Evolutionary conservation across 2,113 vertebrate genomes (phyloP).

Genomic region (Piaya cayana): DNA sequence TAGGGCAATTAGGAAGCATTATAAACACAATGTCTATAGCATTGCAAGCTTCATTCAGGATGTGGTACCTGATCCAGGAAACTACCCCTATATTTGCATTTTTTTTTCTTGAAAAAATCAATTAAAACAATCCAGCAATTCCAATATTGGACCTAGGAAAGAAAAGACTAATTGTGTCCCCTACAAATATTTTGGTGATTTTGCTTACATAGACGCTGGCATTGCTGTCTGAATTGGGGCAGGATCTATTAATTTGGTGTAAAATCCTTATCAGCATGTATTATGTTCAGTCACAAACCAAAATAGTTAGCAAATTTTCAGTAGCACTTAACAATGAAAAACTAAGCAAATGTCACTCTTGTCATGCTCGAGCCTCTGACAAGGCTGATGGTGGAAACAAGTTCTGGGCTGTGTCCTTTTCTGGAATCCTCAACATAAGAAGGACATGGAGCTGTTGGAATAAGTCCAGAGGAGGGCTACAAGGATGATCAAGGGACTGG

Average conservation of each 20-base stretch:
- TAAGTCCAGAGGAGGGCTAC: no score
- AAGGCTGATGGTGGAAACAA: neutral
- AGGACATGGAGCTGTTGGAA: no score
- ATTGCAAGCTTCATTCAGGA: neutral
- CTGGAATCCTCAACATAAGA: no score
- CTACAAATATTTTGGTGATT: neutral
- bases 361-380: neutral
- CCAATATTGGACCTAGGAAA: neutral
- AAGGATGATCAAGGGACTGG: no score
- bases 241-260: neutral
- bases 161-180: neutral
- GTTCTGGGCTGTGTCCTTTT: neutral
- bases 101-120: neutral
- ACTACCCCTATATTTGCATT: neutral
- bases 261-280: neutral
- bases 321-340: neutral
- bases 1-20: neutral
- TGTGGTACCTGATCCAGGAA: neutral
- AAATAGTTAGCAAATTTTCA: neutral
- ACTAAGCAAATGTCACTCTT: neutral
- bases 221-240: neutral
- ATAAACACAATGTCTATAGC: fast-evolving
- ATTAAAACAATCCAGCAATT: neutral
- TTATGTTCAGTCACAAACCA: neutral
- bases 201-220: neutral